A percentile compares a stretch with the other conserved stretches of the same genome.
Evolutionary conservation across 2,888 invertebrate species (phyloP).

Genomic region (Tachina grossa): DNA sequence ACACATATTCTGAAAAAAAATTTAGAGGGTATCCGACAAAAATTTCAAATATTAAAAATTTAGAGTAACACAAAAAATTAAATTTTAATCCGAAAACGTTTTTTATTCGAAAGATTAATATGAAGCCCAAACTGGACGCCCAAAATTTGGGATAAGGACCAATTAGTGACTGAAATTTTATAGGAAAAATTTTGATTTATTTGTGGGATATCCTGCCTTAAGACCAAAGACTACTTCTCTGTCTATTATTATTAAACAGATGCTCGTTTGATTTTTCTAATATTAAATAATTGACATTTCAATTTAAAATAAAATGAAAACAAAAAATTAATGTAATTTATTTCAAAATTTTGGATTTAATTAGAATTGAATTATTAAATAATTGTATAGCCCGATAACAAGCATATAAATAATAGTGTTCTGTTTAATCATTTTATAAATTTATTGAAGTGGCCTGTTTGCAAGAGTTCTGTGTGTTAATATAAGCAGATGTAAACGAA

Average conservation of each 20-base stretch:
- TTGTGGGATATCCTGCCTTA: background rate
- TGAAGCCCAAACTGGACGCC: no score
- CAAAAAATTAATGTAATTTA: background rate
- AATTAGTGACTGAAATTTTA: no score
- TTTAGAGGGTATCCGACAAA: background rate
- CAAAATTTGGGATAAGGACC: no score
- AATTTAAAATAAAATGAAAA: background rate
- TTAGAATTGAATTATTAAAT: conserved; percentile 22
- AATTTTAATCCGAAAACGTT: no score
- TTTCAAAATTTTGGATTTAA: conserved; percentile 1
- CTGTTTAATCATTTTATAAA: conserved; percentile 13
- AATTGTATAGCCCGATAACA: conserved; percentile 1
- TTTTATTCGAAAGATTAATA: no score
- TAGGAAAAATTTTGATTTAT: background rate
- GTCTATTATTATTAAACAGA: conserved; percentile 29
- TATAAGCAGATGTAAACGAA: conserved; percentile 8
- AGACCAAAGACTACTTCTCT: background rate
- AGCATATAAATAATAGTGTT: background rate
- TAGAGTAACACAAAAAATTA: no score
- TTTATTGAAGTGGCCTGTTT: conserved; percentile 2
- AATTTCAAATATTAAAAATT: no score
- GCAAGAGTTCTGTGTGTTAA: conserved; percentile 6
- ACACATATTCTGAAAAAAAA: background rate
- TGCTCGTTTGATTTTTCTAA: conserved; percentile 17
- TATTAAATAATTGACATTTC: background rate